Evolutionary conservation across 2,888 invertebrate species (phyloP).

Genomic region (Sepiola atlantica): DNA sequence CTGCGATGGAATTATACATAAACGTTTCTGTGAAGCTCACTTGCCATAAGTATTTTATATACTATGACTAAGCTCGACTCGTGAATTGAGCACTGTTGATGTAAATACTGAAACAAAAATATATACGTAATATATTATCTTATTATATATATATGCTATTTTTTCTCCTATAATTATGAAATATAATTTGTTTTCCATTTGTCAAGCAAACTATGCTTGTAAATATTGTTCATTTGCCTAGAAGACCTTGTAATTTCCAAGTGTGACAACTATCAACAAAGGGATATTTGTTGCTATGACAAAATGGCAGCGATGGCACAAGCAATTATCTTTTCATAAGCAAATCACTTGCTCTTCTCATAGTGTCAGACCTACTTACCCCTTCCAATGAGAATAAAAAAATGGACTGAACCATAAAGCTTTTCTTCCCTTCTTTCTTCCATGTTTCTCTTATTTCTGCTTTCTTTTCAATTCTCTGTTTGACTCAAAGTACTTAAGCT

Average conservation of each 20-base stretch:
- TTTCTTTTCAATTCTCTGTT: not conserved
- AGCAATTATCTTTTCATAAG: conserved; percentile 10
- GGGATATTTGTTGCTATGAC: not conserved
- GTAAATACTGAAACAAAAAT: no score
- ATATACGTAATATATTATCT: no score
- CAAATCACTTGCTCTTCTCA: not conserved
- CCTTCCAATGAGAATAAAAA: not conserved
- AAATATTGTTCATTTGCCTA: not conserved
- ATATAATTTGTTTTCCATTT: not conserved
- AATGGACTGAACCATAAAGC: not conserved
- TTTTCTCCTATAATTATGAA: not conserved
- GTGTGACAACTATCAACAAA: not conserved
- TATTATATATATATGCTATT: no score
- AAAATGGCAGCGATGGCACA: not conserved
- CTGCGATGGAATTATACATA: no score
- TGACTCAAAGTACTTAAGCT: not conserved
- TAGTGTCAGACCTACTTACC: not conserved
- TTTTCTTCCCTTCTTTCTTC: not conserved
- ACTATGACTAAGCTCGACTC: no score
- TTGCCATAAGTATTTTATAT: no score
- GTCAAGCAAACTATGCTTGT: not conserved
- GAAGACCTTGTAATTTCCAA: not conserved
- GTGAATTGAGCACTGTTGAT: no score
- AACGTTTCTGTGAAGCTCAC: no score
- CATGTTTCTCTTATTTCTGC: not conserved